Conservation (phyloP, 2,113 vertebrate genomes). For the Myrmecophaga tridactyla region DNA sequence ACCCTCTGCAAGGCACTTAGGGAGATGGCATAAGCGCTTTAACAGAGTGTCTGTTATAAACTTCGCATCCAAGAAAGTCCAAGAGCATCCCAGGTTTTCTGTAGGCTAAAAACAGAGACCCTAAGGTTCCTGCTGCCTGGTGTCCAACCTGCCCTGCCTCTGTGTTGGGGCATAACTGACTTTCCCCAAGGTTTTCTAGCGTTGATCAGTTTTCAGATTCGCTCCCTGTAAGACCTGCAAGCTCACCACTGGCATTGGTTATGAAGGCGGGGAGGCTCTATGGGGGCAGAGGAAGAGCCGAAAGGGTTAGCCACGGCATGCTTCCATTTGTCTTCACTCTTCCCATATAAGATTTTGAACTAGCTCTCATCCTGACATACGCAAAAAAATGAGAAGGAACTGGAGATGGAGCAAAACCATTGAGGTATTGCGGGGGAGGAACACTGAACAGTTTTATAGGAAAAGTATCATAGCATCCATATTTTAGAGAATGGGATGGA, state of each 20-base stretch:
- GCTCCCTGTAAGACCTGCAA: background rate
- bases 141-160: background rate
- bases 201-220: background rate
- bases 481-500: background rate
- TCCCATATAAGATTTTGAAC: background rate
- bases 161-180: background rate
- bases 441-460: rapidly evolving
- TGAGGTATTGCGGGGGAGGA: background rate
- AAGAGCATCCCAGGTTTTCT: background rate
- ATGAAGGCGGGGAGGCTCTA: background rate
- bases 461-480: background rate
- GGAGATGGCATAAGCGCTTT: rapidly evolving
- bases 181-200: background rate
- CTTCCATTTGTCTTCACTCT: background rate
- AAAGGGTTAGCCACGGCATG: background rate
- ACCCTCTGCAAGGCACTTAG: background rate
- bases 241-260: background rate
- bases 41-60: background rate
- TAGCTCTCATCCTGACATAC: background rate
- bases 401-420: background rate
- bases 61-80: background rate
- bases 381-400: background rate
- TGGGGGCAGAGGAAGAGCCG: rapidly evolving
- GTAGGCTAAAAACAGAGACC: background rate
- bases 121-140: background rate